These are phyloP conservation scores for Notospermus geniculatus DNA, from an alignment of 1,140 invertebrate species.

Conservation along the genomic window DNA sequence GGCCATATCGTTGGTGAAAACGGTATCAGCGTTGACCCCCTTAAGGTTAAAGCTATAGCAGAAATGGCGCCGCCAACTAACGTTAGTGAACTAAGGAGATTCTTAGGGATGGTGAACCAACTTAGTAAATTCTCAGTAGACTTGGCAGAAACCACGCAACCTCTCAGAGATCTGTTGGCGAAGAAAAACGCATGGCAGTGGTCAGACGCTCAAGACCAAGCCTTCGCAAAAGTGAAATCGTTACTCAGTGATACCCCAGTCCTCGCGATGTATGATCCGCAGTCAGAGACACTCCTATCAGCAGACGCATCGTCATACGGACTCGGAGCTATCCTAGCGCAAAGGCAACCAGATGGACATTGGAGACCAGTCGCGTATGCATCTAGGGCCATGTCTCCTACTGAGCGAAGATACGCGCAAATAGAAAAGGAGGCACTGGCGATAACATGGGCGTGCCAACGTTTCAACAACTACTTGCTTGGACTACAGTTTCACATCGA, in stretches of 20 bases:
- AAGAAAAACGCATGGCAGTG: conserved; percentile 14
- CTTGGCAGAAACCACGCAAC: conserved; percentile 15
- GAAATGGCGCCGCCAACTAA: conserved; percentile 10
- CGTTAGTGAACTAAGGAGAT: conserved; percentile 17
- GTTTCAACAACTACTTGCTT: conserved; percentile 11
- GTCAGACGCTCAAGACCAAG: conserved; percentile 12
- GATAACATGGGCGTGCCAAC: conserved; percentile 8
- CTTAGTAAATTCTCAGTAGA: conserved; percentile 33
- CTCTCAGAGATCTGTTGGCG: conserved; percentile 16
- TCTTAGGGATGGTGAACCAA: conserved; percentile 50
- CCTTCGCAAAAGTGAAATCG: conserved; percentile 15
- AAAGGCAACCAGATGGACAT: no score
- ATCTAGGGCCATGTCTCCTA: neutral
- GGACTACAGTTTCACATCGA: conserved; percentile 20
- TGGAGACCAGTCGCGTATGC: conserved; percentile 6
- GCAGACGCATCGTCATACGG: no score
- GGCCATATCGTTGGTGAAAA: conserved; percentile 11
- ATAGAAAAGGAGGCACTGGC: conserved; percentile 7
- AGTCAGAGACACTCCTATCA: no score
- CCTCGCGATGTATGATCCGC: no score
- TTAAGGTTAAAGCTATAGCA: conserved; percentile 16
- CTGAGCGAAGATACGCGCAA: conserved; percentile 10
- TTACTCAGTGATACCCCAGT: conserved; percentile 1
- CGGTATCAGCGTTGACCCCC: conserved; percentile 12
- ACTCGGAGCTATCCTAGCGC: no score